Conservation (phyloP, 2,113 vertebrate species). For the Stictonetta naevosa region DNA sequence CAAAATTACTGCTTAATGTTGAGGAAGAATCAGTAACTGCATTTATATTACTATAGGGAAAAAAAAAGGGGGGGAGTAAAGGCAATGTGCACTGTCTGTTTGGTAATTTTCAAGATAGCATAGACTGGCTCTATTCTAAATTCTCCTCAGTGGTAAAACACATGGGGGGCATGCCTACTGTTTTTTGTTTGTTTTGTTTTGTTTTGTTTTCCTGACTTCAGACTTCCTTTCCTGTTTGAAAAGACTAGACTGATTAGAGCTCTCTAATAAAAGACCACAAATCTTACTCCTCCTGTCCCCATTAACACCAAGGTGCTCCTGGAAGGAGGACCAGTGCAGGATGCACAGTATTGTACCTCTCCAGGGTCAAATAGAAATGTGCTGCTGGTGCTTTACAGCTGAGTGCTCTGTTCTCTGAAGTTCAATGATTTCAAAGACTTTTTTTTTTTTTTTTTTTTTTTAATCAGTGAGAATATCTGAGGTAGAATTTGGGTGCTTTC, state of each 20-base stretch:
- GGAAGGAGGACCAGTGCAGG: background rate
- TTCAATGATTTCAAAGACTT: background rate
- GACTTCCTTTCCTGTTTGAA: background rate
- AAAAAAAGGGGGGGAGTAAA: background rate
- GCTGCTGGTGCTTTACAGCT: fast-evolving
- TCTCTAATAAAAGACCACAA: background rate
- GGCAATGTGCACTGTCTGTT: background rate
- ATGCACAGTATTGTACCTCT: background rate
- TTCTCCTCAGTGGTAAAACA: background rate
- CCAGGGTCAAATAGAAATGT: background rate
- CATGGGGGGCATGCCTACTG: background rate
- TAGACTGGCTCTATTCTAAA: background rate
- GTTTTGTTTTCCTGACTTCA: background rate
- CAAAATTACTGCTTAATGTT: background rate
- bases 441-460: background rate
- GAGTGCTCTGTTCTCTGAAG: background rate
- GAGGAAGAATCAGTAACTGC: background rate
- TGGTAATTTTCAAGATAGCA: background rate
- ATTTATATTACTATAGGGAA: background rate
- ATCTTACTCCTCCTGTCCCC: background rate
- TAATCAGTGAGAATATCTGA: background rate
- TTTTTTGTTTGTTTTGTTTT: background rate
- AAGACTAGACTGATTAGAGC: background rate
- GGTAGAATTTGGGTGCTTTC: background rate
- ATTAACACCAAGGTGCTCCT: background rate